A percentile compares a stretch with the other conserved stretches of the same genome.
Conservation (phyloP, 2,797 vertebrate genomes). For the Betta splendens region DNA sequence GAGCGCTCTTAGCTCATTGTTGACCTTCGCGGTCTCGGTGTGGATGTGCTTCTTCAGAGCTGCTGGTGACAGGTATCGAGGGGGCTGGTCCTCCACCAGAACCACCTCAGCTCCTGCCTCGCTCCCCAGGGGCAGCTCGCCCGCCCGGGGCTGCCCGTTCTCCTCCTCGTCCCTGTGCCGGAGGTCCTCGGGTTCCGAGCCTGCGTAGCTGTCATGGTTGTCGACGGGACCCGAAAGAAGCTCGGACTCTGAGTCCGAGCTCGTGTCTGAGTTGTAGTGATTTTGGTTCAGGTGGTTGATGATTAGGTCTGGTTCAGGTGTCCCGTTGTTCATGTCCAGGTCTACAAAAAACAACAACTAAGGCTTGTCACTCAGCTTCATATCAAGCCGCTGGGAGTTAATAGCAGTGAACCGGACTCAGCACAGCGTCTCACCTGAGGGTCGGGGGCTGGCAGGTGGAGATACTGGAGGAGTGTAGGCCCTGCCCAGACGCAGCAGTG, state of each 20-base stretch:
- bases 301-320: slow-evolving; percentile 76
- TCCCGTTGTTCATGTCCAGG: slow-evolving; percentile 75
- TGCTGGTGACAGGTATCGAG: slow-evolving; percentile 78
- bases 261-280: slow-evolving; percentile 68
- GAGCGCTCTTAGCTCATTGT: slow-evolving; percentile 88
- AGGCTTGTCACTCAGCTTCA: too few species aligned
- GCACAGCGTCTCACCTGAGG: slow-evolving; percentile 54
- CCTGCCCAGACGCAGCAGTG: slow-evolving; percentile 85
- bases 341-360: slow-evolving; percentile 69
- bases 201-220: slow-evolving; percentile 70
- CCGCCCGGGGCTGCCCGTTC: slow-evolving; percentile 71
- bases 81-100: slow-evolving; percentile 57
- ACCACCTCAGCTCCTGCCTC: slow-evolving; percentile 73
- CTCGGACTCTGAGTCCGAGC: slow-evolving; percentile 73
- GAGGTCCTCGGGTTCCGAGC: slow-evolving; percentile 19
- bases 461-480: slow-evolving; percentile 84
- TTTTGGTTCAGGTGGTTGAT: slow-evolving; percentile 87
- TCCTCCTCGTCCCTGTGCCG: slow-evolving; percentile 45
- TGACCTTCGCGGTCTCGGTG: slow-evolving; percentile 88
- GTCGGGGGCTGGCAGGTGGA: slow-evolving; percentile 73
- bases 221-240: slow-evolving; percentile 50
- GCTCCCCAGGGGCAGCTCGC: slow-evolving; percentile 69
- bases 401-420: too few species aligned
- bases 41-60: slow-evolving; percentile 86
- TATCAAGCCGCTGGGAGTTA: too few species aligned